Evolutionary conservation across 1,140 invertebrate species (phyloP), one percentile per base, ranked within the genome.

Genomic region (Hycleus phaleratus): DNA sequence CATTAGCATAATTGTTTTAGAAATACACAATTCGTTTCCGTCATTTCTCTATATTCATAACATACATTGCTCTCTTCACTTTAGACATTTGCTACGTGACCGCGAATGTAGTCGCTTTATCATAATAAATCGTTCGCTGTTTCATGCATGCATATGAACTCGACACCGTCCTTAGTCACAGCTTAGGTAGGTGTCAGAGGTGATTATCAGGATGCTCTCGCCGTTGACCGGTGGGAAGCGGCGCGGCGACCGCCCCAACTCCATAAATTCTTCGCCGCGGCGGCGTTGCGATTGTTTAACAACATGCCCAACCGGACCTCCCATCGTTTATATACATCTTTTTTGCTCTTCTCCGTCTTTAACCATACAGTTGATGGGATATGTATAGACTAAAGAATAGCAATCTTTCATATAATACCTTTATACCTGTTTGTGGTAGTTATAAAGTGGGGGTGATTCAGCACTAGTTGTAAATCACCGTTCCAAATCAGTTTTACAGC

Each of bases 391-490:
- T 5, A 18, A 38, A 26, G 59, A 18, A 46, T 56, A 32, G 32
- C 32, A 32, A 32, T 32, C 32, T 32, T 7, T 32, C 32, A 32
- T 32, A 59, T 53, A 48, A 45, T 54, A 48, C 46, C 51, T 51
- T 47, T 56, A 47, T 43, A 45, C 26, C 12, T 12, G n/a, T 26
- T 32, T 8, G 6, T 32, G 51, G 46, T 24, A 26, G 46, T 50
- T 47, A 56, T 38, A 38, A 45, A 7, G 18, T 54, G 38, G 6
- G 12, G 44, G 61, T 65, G 65, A 67, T 59, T 65, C 65, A 63
- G 63, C 63, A 63, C 58, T 60, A 58, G 61, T 60, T 52, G 59
- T 66, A 68, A 66, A 68, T 68, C 66, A 62, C 59, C 57, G 56
- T 58, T 49, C 39, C 59, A 39, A 58, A 59, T 63, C 57, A 46